These are phyloP conservation scores for Anoplolepis gracilipes DNA, from an alignment of 1,140 invertebrate genomes.

Conservation along the genomic window DNA sequence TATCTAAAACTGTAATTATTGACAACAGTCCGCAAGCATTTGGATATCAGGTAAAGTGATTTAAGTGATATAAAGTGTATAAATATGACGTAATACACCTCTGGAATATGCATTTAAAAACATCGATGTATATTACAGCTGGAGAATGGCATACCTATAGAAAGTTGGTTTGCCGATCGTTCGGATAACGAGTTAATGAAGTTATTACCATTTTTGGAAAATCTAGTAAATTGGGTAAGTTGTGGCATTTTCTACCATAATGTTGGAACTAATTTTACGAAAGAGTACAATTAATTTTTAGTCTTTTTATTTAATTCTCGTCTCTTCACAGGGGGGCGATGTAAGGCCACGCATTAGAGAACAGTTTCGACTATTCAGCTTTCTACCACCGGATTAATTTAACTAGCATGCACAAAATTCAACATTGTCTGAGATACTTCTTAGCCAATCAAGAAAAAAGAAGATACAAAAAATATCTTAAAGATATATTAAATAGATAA, in stretches of 20 bases:
- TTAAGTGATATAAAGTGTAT: not conserved
- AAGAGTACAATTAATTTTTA: not conserved
- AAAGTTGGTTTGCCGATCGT: slow-evolving; percentile 98
- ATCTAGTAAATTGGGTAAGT: slow-evolving; percentile 91
- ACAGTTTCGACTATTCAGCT: slow-evolving; percentile 95
- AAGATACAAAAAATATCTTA: slow-evolving; percentile 60
- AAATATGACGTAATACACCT: not conserved
- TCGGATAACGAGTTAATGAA: slow-evolving; percentile 96
- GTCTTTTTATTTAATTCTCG: slow-evolving; percentile 67
- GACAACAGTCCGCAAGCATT: slow-evolving; percentile 98
- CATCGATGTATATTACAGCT: slow-evolving; percentile 88
- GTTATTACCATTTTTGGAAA: slow-evolving; percentile 96
- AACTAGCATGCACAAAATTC: slow-evolving; percentile 63
- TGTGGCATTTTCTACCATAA: slow-evolving; percentile 29
- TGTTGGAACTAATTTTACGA: not conserved
- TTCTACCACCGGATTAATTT: slow-evolving; percentile 93
- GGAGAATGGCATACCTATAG: slow-evolving; percentile 98
- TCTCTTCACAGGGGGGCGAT: slow-evolving; percentile 92
- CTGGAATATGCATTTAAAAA: not conserved
- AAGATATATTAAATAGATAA: slow-evolving; percentile 62
- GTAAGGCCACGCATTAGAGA: slow-evolving; percentile 96
- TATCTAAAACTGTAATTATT: slow-evolving; percentile 96
- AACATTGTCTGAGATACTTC: slow-evolving; percentile 21
- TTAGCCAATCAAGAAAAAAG: slow-evolving; percentile 29
- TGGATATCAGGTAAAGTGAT: slow-evolving; percentile 91